A percentile compares a stretch with the other conserved stretches of the same genome.
Evolutionary conservation across 2,888 invertebrate species (phyloP).

Genomic region (Cephus nigrinus): DNA sequence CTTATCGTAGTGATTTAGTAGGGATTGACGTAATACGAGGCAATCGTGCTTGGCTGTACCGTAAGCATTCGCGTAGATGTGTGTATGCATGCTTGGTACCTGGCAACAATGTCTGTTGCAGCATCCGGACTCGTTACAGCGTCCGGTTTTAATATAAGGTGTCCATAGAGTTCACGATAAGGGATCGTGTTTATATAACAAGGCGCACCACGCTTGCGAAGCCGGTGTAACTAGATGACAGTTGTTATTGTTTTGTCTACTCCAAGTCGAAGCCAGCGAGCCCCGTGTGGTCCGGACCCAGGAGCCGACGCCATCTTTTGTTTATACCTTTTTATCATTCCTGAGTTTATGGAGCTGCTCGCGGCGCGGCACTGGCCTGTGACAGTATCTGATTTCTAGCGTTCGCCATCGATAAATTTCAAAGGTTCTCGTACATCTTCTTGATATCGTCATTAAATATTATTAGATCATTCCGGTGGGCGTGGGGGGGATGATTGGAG

Average conservation of each 20-base stretch:
- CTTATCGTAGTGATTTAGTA: not conserved
- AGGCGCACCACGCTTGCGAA: slow-evolving; percentile 25
- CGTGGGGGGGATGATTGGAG: not conserved
- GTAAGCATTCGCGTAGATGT: not conserved
- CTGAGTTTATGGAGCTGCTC: slow-evolving; percentile 15
- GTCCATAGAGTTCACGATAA: slow-evolving; percentile 34
- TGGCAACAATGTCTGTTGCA: not conserved
- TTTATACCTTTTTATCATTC: slow-evolving; percentile 20
- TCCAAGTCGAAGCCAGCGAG: slow-evolving; percentile 14
- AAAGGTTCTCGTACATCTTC: not conserved
- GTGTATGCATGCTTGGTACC: not conserved
- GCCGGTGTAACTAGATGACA: slow-evolving; percentile 39
- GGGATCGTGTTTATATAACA: slow-evolving; percentile 43
- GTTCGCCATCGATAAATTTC: not conserved
- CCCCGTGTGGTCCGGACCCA: slow-evolving; percentile 11
- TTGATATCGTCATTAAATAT: not conserved
- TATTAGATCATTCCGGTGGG: not conserved
- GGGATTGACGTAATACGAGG: not conserved
- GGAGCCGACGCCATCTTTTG: slow-evolving; percentile 11
- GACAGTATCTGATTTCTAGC: slow-evolving; percentile 10
- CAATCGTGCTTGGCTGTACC: not conserved
- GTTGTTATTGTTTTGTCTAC: slow-evolving; percentile 46
- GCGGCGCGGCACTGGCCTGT: not conserved
- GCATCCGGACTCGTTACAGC: slow-evolving; percentile 5
- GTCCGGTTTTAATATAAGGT: slow-evolving; percentile 15